Evolutionary conservation across 64 coral and sea anemone genomes (phyloP).

Genomic region (Cladopsammia gracilis): DNA sequence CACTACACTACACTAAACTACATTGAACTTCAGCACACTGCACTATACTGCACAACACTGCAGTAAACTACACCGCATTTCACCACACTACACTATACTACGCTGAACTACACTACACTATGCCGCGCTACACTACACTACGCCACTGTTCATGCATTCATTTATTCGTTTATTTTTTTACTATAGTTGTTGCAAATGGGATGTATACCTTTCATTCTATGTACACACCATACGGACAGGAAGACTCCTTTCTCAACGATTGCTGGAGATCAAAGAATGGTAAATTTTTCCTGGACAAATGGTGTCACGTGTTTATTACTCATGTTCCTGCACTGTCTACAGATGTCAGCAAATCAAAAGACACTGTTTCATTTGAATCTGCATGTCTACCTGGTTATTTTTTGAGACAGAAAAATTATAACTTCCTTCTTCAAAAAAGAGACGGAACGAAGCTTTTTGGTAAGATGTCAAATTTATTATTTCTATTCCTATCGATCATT

Average conservation of each 20-base stretch:
- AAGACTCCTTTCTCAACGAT: conserved; percentile 31
- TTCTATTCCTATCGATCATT: not conserved
- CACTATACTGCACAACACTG: too few relatives aligned
- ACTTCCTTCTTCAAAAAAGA: conserved; percentile 41
- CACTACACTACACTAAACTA: too few relatives aligned
- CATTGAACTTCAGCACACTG: too few relatives aligned
- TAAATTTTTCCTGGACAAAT: conserved; percentile 39
- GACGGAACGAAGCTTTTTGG: conserved; percentile 35
- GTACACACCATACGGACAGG: conserved; percentile 58
- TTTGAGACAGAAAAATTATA: conserved; percentile 65
- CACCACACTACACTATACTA: too few relatives aligned
- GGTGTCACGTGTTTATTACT: conserved; percentile 70
- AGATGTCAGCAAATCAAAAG: not conserved
- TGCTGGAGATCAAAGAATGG: conserved; percentile 83
- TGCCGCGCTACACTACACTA: too few relatives aligned
- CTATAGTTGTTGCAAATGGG: conserved; percentile 78
- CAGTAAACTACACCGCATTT: too few relatives aligned
- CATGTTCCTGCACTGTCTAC: conserved; percentile 32
- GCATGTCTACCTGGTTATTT: conserved; percentile 49
- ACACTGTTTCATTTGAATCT: conserved; percentile 67
- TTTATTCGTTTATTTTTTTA: too few relatives aligned
- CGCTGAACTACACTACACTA: too few relatives aligned
- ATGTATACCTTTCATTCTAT: conserved; percentile 80
- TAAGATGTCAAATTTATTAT: not conserved
- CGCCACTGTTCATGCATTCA: too few relatives aligned